Evolutionary conservation across 1,140 invertebrate species (phyloP).

Genomic region (Zelostemma sp.): DNA sequence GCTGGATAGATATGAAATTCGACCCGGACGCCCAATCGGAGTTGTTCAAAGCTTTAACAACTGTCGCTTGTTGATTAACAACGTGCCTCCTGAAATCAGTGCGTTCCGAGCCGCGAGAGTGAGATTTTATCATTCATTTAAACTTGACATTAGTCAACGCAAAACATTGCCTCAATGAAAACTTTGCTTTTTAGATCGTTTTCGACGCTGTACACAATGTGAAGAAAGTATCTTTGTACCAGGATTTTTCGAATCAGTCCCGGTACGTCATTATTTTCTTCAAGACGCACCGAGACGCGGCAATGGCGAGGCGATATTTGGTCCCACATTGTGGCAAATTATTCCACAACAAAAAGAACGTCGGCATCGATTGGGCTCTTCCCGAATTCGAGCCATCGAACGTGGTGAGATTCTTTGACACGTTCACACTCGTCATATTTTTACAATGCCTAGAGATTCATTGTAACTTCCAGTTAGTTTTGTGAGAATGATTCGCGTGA

Average conservation of each 20-base stretch:
- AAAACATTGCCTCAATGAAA: too few relatives aligned
- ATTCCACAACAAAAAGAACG: constrained; percentile 50
- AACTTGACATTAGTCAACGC: too few relatives aligned
- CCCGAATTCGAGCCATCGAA: constrained; percentile 61
- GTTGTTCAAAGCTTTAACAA: constrained; percentile 79
- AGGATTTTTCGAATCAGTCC: constrained; percentile 25
- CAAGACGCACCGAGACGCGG: constrained; percentile 77
- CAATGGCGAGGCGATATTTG: constrained; percentile 77
- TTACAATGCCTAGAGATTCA: neutral
- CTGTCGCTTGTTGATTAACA: constrained; percentile 76
- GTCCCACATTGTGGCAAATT: constrained; percentile 73
- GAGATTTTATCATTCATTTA: constrained; percentile 44
- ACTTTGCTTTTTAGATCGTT: constrained; percentile 59
- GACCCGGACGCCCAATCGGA: constrained; percentile 72
- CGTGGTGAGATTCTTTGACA: constrained; percentile 50
- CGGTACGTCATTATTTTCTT: constrained; percentile 77
- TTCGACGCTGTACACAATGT: constrained; percentile 53
- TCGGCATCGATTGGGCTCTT: constrained; percentile 78
- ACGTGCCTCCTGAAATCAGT: constrained; percentile 52
- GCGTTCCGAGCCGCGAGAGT: neutral
- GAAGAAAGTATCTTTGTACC: constrained; percentile 54
- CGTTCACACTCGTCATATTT: neutral
- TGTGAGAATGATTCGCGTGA: constrained; percentile 4
- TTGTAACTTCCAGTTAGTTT: neutral
- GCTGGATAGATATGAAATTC: constrained; percentile 76